Conservation (phyloP, 1,140 invertebrate species). For the Diorhabda carinulata region DNA sequence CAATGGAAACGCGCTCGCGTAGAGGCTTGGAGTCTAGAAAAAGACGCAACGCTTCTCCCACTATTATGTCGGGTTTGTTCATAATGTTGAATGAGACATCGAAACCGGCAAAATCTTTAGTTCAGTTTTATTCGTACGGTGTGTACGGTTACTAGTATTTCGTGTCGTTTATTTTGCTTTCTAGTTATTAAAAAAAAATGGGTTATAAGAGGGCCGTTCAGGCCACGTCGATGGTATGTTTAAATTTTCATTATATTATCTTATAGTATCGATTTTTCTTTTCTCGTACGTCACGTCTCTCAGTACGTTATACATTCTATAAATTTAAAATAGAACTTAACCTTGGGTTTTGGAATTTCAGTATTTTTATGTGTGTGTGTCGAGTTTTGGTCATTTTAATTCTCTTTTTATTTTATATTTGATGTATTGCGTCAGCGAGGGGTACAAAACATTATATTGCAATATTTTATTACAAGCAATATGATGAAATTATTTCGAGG, state of each 20-base stretch:
- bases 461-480: no score
- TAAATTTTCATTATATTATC: background rate
- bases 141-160: background rate
- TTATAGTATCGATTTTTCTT: no score
- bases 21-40: background rate
- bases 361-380: no score
- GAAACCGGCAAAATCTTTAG: background rate
- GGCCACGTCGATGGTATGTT: conserved; percentile 28
- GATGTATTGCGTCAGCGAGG: no score
- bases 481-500: no score
- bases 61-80: background rate
- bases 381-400: no score
- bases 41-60: background rate
- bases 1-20: background rate
- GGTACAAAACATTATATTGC: no score
- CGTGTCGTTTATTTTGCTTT: background rate
- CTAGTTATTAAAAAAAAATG: conserved; percentile 13
- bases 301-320: no score
- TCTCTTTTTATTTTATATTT: no score
- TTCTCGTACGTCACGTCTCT: no score
- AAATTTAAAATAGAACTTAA: no score
- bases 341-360: no score
- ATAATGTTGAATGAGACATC: background rate
- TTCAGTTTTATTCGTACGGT: background rate
- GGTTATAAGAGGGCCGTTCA: conserved; percentile 28